Percentiles rank a stretch among this genome's conserved stretches.
phyloP scores from a whole-genome alignment of 2,888 invertebrate genomes.

The Cremastobaeus sp. region DNA sequence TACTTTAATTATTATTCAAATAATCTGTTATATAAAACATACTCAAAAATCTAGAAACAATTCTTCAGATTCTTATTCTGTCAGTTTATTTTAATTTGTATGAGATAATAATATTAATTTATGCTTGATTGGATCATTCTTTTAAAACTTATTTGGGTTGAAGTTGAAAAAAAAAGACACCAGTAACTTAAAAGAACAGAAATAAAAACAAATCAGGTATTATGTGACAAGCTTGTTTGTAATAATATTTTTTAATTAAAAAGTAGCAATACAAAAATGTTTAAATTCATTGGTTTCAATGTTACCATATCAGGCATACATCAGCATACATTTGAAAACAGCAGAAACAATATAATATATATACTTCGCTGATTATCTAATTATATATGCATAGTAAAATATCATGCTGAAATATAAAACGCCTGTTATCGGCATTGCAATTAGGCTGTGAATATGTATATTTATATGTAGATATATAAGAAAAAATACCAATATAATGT shows the following conservation, averaged over 20 bases:
- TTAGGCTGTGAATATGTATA: slow-evolving; percentile 52
- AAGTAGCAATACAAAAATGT: slow-evolving; percentile 74
- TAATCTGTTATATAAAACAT: too few species aligned
- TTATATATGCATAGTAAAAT: slow-evolving; percentile 71
- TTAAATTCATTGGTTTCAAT: slow-evolving; percentile 70
- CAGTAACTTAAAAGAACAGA: too few species aligned
- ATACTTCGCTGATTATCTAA: slow-evolving; percentile 68
- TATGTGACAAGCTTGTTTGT: too few species aligned
- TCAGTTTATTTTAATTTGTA: too few species aligned
- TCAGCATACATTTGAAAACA: slow-evolving; percentile 67
- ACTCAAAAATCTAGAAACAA: too few species aligned
- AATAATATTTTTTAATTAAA: slow-evolving; percentile 69
- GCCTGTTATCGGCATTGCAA: slow-evolving; percentile 62
- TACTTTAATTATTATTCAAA: too few species aligned
- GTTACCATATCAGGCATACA: slow-evolving; percentile 65
- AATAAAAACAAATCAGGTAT: too few species aligned
- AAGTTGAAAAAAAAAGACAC: too few species aligned
- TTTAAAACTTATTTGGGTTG: too few species aligned
- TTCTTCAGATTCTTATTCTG: too few species aligned
- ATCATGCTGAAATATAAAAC: slow-evolving; percentile 75
- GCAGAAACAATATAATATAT: slow-evolving; percentile 66
- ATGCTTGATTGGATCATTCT: too few species aligned
- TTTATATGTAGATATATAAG: slow-evolving; percentile 41
- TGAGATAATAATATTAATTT: too few species aligned
- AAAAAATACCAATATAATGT: slow-evolving; percentile 56